Conservation (phyloP, 2,113 vertebrate genomes). For the Asarcornis scutulata region DNA sequence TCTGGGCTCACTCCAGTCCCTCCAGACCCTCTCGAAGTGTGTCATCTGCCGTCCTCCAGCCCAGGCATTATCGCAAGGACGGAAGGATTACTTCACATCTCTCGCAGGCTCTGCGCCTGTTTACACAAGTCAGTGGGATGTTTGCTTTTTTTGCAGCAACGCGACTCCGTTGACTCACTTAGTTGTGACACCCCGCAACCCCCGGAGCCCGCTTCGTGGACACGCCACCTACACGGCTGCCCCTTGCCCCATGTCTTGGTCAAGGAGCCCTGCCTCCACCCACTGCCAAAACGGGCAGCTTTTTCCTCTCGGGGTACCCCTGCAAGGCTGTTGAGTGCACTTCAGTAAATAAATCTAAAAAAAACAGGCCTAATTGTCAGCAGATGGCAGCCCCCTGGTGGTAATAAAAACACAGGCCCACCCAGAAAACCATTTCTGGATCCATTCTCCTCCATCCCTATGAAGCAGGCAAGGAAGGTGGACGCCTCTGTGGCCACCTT, state of each 20-base stretch:
- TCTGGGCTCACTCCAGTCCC: neutral
- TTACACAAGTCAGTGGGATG: neutral
- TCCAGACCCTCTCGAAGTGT: neutral
- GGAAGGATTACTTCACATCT: neutral
- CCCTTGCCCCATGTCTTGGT: accelerated
- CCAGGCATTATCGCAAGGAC: neutral
- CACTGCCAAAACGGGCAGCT: neutral
- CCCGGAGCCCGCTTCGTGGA: neutral
- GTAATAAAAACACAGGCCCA: neutral
- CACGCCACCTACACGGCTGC: accelerated
- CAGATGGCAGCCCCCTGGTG: neutral
- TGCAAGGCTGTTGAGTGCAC: neutral
- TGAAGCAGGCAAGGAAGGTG: neutral
- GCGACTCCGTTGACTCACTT: neutral
- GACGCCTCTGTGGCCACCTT: no score
- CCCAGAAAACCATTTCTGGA: no score
- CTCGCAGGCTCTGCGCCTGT: neutral
- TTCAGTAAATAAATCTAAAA: neutral
- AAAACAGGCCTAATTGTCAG: neutral
- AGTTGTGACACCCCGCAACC: neutral
- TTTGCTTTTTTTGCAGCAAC: neutral
- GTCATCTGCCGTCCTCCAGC: neutral
- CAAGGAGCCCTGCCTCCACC: neutral
- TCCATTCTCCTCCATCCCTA: neutral
- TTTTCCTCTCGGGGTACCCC: neutral